Percentiles rank a stretch among this genome's conserved stretches.
Evolutionary conservation across 2,113 vertebrate species (phyloP).

Genomic region (Rhineura floridana): DNA sequence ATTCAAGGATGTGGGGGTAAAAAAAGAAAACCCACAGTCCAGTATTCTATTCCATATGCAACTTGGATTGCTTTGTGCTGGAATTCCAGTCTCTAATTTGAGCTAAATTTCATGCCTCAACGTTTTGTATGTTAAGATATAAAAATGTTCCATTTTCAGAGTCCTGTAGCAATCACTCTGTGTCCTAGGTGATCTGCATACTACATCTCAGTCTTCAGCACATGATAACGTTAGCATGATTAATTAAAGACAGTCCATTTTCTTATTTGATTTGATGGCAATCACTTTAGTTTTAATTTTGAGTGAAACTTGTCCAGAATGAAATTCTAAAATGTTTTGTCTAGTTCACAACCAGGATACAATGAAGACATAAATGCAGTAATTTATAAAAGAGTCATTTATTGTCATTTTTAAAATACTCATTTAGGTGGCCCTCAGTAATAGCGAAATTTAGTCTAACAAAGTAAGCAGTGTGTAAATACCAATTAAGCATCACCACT

Average conservation of each 20-base stretch:
- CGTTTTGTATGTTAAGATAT: too few species aligned
- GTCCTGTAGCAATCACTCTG: too few species aligned
- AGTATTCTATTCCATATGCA: too few species aligned
- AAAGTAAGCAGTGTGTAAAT: conserved; percentile 7
- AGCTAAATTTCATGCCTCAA: too few species aligned
- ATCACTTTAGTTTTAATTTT: not conserved
- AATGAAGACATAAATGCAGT: not conserved
- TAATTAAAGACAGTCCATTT: not conserved
- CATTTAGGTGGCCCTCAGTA: not conserved
- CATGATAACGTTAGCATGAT: rapidly evolving
- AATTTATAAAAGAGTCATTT: conserved; percentile 27
- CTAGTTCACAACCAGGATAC: not conserved
- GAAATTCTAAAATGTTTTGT: conserved; percentile 26
- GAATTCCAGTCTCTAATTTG: too few species aligned
- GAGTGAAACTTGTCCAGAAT: conserved; percentile 11
- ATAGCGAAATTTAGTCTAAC: not conserved
- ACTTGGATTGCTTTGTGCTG: too few species aligned
- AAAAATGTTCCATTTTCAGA: too few species aligned
- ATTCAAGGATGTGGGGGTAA: too few species aligned
- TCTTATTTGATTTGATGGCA: not conserved
- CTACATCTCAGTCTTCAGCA: too few species aligned
- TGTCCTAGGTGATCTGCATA: too few species aligned
- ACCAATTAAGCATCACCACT: not conserved
- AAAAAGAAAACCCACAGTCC: too few species aligned
- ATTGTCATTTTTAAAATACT: not conserved